phyloP scores from a whole-genome alignment of 2,888 invertebrate genomes.

The Coenonympha glycerion region DNA sequence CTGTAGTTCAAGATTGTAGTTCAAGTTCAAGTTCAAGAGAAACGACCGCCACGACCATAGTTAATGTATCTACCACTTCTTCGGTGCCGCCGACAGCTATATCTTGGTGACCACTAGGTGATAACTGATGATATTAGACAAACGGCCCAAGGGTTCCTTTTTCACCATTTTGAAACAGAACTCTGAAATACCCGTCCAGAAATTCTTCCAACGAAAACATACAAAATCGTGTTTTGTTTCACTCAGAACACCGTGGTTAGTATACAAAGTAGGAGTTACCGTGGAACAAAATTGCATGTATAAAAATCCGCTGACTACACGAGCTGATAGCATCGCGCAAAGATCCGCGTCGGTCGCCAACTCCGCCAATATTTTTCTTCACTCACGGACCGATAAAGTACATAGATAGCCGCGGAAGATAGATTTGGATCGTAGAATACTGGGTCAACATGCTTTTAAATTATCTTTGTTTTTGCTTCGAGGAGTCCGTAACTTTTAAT shows the following conservation, averaged over 20 bases:
- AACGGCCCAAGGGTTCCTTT: too few relatives aligned
- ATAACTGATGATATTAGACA: too few relatives aligned
- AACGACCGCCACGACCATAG: too few relatives aligned
- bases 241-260: background rate
- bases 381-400: constrained; percentile 24
- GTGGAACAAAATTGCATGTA: constrained; percentile 25
- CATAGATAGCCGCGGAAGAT: constrained; percentile 17
- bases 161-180: too few relatives aligned
- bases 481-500: too few relatives aligned
- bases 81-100: too few relatives aligned
- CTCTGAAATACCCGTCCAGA: too few relatives aligned
- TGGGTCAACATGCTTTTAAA: constrained; percentile 18
- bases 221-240: background rate
- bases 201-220: too few relatives aligned
- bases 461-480: background rate
- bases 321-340: constrained; percentile 22
- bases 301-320: constrained; percentile 31
- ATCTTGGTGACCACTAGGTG: too few relatives aligned
- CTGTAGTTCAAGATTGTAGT: too few relatives aligned
- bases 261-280: background rate
- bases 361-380: constrained; percentile 27
- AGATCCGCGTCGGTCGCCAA: constrained; percentile 25
- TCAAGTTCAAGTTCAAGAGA: too few relatives aligned
- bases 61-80: too few relatives aligned
- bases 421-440: constrained; percentile 20